These are phyloP conservation scores for Linnaemya vulpina DNA, from an alignment of 2,888 invertebrate species.

Conservation along the genomic window DNA sequence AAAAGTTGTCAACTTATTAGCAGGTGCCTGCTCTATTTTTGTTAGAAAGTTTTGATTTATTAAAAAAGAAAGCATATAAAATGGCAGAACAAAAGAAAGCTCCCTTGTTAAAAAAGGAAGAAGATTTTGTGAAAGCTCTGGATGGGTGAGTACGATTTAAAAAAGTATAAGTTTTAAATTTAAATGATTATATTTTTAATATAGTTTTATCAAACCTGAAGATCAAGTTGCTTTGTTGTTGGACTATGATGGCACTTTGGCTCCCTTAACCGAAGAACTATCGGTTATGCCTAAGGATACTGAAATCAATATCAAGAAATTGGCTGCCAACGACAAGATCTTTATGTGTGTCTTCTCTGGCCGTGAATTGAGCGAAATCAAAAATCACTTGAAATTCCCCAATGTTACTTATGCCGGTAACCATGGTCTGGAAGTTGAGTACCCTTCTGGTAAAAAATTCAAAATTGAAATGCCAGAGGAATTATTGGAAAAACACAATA, in stretches of 20 bases:
- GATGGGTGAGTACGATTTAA: slow-evolving; percentile 79
- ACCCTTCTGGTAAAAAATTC: slow-evolving; percentile 90
- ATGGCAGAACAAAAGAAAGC: slow-evolving; percentile 83
- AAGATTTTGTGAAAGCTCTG: slow-evolving; percentile 81
- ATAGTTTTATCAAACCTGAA: slow-evolving; percentile 84
- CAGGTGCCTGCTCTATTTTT: slow-evolving; percentile 29
- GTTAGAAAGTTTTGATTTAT: slow-evolving; percentile 44
- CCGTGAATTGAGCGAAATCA: slow-evolving; percentile 88
- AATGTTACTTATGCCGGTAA: slow-evolving; percentile 89
- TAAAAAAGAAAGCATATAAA: slow-evolving; percentile 52
- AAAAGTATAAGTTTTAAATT: neutral
- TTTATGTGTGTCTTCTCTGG: slow-evolving; percentile 90
- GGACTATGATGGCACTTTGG: slow-evolving; percentile 90
- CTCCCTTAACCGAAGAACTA: slow-evolving; percentile 88
- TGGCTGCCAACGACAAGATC: slow-evolving; percentile 88
- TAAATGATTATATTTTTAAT: slow-evolving; percentile 39
- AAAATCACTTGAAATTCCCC: slow-evolving; percentile 86
- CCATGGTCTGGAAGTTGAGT: slow-evolving; percentile 89
- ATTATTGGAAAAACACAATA: slow-evolving; percentile 87
- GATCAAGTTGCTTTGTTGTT: slow-evolving; percentile 88
- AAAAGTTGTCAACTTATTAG: slow-evolving; percentile 66
- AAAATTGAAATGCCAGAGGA: slow-evolving; percentile 90
- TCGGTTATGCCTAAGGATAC: slow-evolving; percentile 88
- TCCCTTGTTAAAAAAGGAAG: slow-evolving; percentile 82
- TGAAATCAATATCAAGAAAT: slow-evolving; percentile 87